phyloP scores from a whole-genome alignment of 64 coral and sea anemone genomes.

The Pachyseris speciosa region DNA sequence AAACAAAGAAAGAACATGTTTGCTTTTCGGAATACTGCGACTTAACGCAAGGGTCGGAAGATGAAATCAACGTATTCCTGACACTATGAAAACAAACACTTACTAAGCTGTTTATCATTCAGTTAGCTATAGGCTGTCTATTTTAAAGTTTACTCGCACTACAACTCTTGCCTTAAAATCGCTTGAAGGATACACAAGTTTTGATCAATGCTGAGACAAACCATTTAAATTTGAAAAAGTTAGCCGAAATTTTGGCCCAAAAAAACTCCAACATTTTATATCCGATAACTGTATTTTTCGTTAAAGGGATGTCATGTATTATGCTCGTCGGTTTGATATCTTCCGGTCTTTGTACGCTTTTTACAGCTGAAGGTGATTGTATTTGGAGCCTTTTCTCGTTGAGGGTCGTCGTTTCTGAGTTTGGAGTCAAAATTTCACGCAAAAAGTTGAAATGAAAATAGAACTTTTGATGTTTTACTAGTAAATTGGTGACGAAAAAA shows the following conservation, averaged over 20 bases:
- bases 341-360: too few relatives aligned
- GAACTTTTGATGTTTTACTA: too few relatives aligned
- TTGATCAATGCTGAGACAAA: too few relatives aligned
- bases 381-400: too few relatives aligned
- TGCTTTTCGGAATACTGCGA: not conserved
- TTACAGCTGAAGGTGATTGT: too few relatives aligned
- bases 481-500: too few relatives aligned
- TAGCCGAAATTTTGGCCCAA: not conserved
- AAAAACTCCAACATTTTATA: not conserved
- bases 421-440: too few relatives aligned
- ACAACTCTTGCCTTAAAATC: not conserved
- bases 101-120: not conserved
- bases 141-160: not conserved
- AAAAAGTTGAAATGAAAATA: too few relatives aligned
- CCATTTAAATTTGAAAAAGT: not conserved
- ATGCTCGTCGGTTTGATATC: too few relatives aligned
- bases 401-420: too few relatives aligned
- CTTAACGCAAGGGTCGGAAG: not conserved
- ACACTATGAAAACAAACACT: not conserved
- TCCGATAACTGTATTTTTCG: too few relatives aligned
- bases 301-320: too few relatives aligned
- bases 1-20: not conserved
- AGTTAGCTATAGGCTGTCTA: not conserved
- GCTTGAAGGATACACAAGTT: not conserved
- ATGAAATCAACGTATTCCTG: not conserved